Conservation (phyloP, 2,888 invertebrate genomes). For the Lamellibrachia columna region DNA sequence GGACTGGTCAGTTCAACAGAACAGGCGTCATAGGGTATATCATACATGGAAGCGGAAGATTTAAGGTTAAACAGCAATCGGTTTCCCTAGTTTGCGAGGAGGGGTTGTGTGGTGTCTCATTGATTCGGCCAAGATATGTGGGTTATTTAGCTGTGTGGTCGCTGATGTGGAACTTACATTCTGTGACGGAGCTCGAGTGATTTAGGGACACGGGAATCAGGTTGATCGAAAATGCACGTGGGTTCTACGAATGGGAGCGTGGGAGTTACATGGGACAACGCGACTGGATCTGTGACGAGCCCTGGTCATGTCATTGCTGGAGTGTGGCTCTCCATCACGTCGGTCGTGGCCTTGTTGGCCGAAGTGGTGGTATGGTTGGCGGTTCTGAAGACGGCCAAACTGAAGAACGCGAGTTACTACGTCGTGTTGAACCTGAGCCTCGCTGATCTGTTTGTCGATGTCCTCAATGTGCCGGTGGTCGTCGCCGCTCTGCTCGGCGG, state of each 20-base stretch:
- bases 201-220: too few species aligned
- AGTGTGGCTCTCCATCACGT: neutral
- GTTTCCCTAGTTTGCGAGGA: too few species aligned
- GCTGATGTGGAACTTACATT: too few species aligned
- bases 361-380: neutral
- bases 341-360: neutral
- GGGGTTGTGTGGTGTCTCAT: too few species aligned
- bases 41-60: too few species aligned
- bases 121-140: too few species aligned
- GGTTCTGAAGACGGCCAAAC: neutral
- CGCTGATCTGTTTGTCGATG: neutral
- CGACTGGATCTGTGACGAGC: neutral
- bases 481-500: neutral
- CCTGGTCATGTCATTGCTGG: neutral
- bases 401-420: slow-evolving; percentile 1
- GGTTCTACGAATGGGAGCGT: neutral
- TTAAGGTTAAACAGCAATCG: too few species aligned
- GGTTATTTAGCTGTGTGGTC: too few species aligned
- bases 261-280: neutral
- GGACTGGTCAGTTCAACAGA: too few species aligned
- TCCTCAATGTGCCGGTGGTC: neutral
- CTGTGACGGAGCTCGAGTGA: too few species aligned
- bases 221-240: neutral
- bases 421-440: neutral
- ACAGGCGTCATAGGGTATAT: too few species aligned